A percentile compares a stretch with the other conserved stretches of the same genome.
phyloP scores from a whole-genome alignment of 2,113 vertebrate genomes.

The Albula glossodonta region DNA sequence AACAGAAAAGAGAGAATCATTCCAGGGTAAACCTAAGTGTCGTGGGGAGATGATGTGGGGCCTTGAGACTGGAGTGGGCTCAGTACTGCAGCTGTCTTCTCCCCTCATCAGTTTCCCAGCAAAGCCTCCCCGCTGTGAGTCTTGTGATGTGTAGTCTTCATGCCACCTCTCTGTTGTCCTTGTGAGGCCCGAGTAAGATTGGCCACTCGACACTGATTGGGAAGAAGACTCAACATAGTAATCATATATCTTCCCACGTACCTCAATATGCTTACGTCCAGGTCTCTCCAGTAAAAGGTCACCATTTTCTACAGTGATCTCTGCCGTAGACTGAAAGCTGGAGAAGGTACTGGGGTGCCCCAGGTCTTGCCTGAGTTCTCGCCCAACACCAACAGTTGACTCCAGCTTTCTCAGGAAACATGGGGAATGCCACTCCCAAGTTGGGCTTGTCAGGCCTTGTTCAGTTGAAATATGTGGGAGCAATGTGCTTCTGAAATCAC shows the following conservation, averaged over 20 bases:
- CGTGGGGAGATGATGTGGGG: slow-evolving; percentile 50
- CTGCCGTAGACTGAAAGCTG: slow-evolving; percentile 78
- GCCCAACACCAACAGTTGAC: slow-evolving; percentile 65
- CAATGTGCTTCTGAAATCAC: slow-evolving; percentile 42
- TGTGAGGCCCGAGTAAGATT: neutral
- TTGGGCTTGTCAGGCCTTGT: slow-evolving; percentile 35
- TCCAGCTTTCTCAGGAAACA: slow-evolving; percentile 67
- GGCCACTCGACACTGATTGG: slow-evolving; percentile 53
- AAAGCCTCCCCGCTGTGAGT: slow-evolving; percentile 36
- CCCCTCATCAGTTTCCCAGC: slow-evolving; percentile 17
- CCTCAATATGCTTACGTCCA: slow-evolving; percentile 27
- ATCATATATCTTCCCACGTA: slow-evolving; percentile 83
- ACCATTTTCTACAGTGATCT: slow-evolving; percentile 79
- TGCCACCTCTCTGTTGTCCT: slow-evolving; percentile 18
- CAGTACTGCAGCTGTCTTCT: slow-evolving; percentile 21
- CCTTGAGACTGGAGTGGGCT: slow-evolving; percentile 50
- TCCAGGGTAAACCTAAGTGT: slow-evolving; percentile 26
- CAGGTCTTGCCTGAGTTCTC: slow-evolving; percentile 64
- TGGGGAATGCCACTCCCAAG: slow-evolving; percentile 58
- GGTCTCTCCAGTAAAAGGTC: slow-evolving; percentile 55
- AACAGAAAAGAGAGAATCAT: slow-evolving; percentile 27
- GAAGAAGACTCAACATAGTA: slow-evolving; percentile 80
- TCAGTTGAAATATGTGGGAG: slow-evolving; percentile 17
- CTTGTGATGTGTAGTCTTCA: slow-evolving; percentile 35
- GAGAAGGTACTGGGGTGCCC: slow-evolving; percentile 59